Percentiles rank a stretch among this genome's conserved stretches.
phyloP scores from a whole-genome alignment of 2,888 invertebrate genomes.

The Caenorhabditis macrosperma region DNA sequence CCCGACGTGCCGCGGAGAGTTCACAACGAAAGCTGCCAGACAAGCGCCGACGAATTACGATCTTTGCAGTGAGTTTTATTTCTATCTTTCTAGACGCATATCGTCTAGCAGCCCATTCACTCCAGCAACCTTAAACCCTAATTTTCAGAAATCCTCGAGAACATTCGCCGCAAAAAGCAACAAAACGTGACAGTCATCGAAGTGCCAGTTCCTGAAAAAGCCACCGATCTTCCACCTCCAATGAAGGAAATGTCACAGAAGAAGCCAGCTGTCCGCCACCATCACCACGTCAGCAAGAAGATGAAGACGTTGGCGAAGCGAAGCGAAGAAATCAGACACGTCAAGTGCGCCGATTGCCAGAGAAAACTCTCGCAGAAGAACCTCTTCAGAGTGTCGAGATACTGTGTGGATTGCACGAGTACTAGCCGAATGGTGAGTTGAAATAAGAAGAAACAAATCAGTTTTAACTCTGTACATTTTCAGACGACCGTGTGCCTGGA shows the following conservation, averaged over 20 bases:
- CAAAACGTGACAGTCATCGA: constrained; percentile 71
- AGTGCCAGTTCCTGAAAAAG: constrained; percentile 46
- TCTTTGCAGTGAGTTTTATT: constrained; percentile 74
- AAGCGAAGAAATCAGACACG: constrained; percentile 51
- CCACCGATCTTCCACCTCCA: constrained; percentile 10
- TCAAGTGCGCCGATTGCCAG: constrained; percentile 65
- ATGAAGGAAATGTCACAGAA: background rate
- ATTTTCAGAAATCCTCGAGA: constrained; percentile 71
- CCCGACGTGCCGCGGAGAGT: constrained; percentile 72
- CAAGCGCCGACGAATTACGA: constrained; percentile 77
- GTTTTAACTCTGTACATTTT: constrained; percentile 17
- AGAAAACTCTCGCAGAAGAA: constrained; percentile 63
- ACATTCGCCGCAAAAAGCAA: constrained; percentile 55
- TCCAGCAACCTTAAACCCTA: background rate
- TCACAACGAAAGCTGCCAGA: constrained; percentile 66
- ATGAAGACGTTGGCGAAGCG: constrained; percentile 49
- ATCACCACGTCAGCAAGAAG: constrained; percentile 32
- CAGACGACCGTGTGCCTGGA: constrained; percentile 73
- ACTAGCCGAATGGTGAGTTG: constrained; percentile 60
- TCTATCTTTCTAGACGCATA: background rate
- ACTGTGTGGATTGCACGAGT: constrained; percentile 67
- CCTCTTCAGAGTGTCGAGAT: constrained; percentile 63
- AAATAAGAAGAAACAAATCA: too few relatives aligned
- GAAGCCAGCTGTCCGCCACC: constrained; percentile 4
- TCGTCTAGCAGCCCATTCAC: background rate